Base-by-base conservation (phyloP, 2,113 vertebrate species). In the Trichechus manatus region DNA sequence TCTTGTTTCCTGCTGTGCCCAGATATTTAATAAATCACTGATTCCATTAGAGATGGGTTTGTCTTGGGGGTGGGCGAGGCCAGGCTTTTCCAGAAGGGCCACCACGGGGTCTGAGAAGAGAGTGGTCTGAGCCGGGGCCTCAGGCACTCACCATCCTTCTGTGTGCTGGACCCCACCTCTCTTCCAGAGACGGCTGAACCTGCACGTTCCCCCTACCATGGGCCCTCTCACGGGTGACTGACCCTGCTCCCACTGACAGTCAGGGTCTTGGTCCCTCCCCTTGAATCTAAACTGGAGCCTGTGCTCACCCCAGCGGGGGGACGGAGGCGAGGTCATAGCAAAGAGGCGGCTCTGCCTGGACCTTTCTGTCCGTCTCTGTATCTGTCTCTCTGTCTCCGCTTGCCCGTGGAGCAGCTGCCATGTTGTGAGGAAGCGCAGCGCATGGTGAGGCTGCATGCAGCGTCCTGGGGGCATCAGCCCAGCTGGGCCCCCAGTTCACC, bases 11-110 rank as follows among this genome's bases (percentile, higher is more conserved):
- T 91, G 50, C 44, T 87, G 17, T 96, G 90, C 91, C 75, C 66
- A 68, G 90, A 91, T 89, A 47, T 53, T 83, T 91, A 97, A 97
- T 97, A 98, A 98, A 98, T 59, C 84, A 93, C 20, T 20, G 68
- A 94, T 96, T 94, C 61, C 33, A 75, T 25, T 93, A 29, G 29
- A 8, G 4, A 20, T 20, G 56, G 19, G 17, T 50, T 82, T 59
- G 25, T 75, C 75, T 53, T 89, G 66, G 82, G 15, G 33, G 29
- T 9, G 63, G 33, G 22, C 5, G 63, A 2, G 8, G 36, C 27
- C 33, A 31, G 47, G 6, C 15, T 81, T 64, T 68, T n/a, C 42
- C n/a, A 59, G 3, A 59, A 63, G 5, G 11, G 5, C 5, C 15
- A 10, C 64, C 63, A 7, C 1, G 5, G 42, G 59, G 7, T 84